Evolutionary conservation across 1,140 invertebrate species (phyloP), one percentile per base, ranked within the genome.

Genomic region (Chymomyza costata): DNA sequence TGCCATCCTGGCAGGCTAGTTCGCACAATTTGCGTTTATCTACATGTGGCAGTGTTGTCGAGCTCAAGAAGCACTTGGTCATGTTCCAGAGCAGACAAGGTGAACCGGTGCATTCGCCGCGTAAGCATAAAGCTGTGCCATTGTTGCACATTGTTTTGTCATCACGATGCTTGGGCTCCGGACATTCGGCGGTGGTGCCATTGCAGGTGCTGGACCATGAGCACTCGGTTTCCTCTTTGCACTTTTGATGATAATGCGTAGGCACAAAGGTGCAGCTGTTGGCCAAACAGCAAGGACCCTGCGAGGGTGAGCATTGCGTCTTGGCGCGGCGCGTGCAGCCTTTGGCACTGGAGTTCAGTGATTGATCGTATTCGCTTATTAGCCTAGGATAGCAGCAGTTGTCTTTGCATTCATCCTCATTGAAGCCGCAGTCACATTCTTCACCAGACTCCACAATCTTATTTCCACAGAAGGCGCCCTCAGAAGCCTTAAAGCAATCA

Each of bases 341-440:
- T 60, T 92, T 92, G 48, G 94, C 94, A 0, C 90, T 88, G 8
- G 87, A 87, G 82, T 96, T 95, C 21, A 88, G 86, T 15, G 89
- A 89, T 34, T 87, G 88, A 62, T 95, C 93, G 49, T 89, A 86
- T 14, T 91, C 89, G 64, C 90, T 91, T 2, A 96, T 86, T 68
- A 93, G 87, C 11, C 94, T 87, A 2, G 97, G 97, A 86, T 97
- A 96, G 86, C 98, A 99, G 85, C 98, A 99, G 28, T 90, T 91
- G 70, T 99, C 96, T 52, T 90, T 90, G 87, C 97, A 99, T 83
- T 99, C 97, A 14, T 91, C 90, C 49, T 94, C 91, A 78, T 97
- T 94, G 85, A 97, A 99, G 15, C 98, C 98, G 85, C 98, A 99
- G 86, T 99, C 98, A 83, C 98, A 99, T 87, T 99, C 94, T 86